Evolutionary conservation across 2,888 invertebrate species (phyloP), one percentile per base, ranked within the genome.

Genomic region (Pyralis farinalis): DNA sequence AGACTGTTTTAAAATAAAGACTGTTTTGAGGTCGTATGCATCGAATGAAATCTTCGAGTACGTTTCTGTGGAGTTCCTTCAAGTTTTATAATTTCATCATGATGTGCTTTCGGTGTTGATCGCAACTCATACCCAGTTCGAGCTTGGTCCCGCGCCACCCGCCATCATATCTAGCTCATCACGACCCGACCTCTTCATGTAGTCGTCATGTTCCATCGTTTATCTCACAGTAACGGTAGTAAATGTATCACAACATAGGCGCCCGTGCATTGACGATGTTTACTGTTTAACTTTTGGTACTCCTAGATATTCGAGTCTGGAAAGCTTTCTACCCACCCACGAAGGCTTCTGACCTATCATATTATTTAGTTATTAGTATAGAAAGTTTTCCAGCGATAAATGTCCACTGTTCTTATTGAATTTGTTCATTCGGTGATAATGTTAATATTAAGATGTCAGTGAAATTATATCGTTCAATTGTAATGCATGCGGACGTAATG

Each of bases 221-320:
- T 25, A 3, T 75, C 65, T 77, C 85, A 81, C 79, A 71, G 68
- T 74, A 65, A 64, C 79, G 81, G 71, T 86, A 87, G 88, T 88
- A 86, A 87, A 78, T 86, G 88, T 88, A 88, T 88, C 88, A 88
- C 88, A 88, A 86, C 68, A 66, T 86, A 87, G 78, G 85, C 87
- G 88, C 88, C 87, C 86, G 83, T 79, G 74, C 83, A 80, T 78
- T 66, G 57, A 51, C 59, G 63, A 65, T 65, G 65, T 71, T 66
- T 63, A 66, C 67, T 66, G 60, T 69, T 63, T 55, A 68, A 66
- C 63, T 71, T 64, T 65, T 69, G 64, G 63, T 66, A 67, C 63
- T 68, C 58, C 61, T 71, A 62, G 57, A 61, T 61, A 55, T 63
- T 63, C 55, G 43, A 48, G 51, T 51, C 81, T 85, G 86, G 85